These are phyloP conservation scores for Trachops cirrhosus DNA, from an alignment of 2,797 vertebrate genomes.

Conservation along the genomic window DNA sequence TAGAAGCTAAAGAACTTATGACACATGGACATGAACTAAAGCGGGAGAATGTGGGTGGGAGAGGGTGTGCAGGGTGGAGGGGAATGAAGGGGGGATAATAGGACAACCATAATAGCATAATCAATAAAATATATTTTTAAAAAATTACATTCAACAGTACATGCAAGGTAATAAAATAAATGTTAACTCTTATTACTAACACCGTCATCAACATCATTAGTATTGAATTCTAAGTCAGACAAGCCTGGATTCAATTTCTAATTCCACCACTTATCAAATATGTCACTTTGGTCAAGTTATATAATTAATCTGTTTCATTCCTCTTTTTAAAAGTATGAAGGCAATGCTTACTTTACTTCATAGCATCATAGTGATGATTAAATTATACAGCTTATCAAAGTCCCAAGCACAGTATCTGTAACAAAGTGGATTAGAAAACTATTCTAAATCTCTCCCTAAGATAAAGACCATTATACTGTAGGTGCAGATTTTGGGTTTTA, in stretches of 20 bases:
- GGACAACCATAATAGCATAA: too few relatives aligned
- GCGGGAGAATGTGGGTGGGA: too few relatives aligned
- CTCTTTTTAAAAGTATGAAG: constrained; percentile 27
- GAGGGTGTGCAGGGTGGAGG: too few relatives aligned
- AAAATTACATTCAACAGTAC: too few relatives aligned
- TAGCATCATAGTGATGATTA: neutral
- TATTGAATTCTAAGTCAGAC: neutral
- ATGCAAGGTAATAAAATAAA: neutral
- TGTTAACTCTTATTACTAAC: neutral
- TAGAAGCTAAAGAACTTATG: too few relatives aligned
- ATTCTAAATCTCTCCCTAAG: neutral
- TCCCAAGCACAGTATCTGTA: neutral
- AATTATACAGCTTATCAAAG: neutral
- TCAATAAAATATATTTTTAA: too few relatives aligned
- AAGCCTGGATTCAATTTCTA: neutral
- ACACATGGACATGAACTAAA: too few relatives aligned
- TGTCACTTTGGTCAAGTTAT: neutral
- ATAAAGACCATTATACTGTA: neutral
- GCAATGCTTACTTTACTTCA: neutral
- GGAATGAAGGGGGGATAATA: too few relatives aligned
- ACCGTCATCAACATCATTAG: neutral
- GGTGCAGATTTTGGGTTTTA: neutral
- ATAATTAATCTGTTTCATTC: neutral
- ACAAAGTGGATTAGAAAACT: neutral
- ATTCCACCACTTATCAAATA: neutral